Base-by-base conservation (phyloP, 2,113 vertebrate species). In the Camelus bactrianus region DNA sequence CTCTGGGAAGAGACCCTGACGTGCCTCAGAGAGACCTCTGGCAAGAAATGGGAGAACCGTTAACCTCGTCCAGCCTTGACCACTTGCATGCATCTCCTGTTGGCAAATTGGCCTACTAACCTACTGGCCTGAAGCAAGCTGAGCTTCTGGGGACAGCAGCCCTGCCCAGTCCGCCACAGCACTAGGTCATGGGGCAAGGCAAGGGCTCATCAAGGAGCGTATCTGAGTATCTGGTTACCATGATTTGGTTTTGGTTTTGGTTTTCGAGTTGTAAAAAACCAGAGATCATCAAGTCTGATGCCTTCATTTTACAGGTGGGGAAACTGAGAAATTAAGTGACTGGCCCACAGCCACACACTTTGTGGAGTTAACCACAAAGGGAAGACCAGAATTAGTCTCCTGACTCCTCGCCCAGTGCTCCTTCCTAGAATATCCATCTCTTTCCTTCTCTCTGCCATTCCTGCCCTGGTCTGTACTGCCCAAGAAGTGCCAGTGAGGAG, bases 311-410 rank as follows among this genome's bases (percentile, higher is more conserved):
- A 81, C 22, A 87, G 32, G 35, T 48, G 32, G 70, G 60, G 5
- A 96, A 92, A 88, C n/a, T 22, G 20, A 92, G 56, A 89, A 90
- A 85, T 73, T 30, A 72, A 88, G 9, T 38, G 48, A 60, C 38
- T 77, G 84, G 17, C 67, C 79, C 42, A 46, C 17, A 11, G 46
- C 54, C 65, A 38, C 20, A 62, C 6, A 42, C 38, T 42, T 42
- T 42, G 38, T 1, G 38, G 38, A 20, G 24, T 52, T 87, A 67
- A 86, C 17, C 86, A 87, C 38, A 86, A 64, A 73, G 72, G 54
- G 13, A 94, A 76, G 69, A 72, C 42, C 10, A 58, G 81, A 87
- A 32, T 91, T 32, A 24, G 50, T 67, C 42, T 93, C 54, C 84
- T 32, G 9, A 42, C 50, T 76, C 38, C 48, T 28, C 6, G 30